phyloP scores from a whole-genome alignment of 92 coral and sea anemone genomes.

The Nematostella vectensis region DNA sequence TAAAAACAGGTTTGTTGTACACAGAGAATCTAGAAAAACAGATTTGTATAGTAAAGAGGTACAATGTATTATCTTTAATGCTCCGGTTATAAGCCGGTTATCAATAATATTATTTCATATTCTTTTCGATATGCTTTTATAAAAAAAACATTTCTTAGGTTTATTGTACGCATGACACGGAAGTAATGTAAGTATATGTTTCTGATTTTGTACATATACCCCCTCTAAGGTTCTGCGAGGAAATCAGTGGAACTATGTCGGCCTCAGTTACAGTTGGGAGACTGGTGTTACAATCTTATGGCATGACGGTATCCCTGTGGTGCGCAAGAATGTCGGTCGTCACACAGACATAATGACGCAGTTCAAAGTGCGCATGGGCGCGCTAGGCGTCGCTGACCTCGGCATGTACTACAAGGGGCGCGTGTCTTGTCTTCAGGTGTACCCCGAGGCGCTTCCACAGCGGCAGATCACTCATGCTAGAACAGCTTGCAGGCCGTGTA shows the following conservation, averaged over 20 bases:
- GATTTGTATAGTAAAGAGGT: too few relatives aligned
- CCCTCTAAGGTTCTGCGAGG: neutral
- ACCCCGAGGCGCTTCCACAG: slow-evolving; percentile 12
- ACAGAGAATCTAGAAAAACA: too few relatives aligned
- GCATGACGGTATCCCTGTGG: slow-evolving; percentile 13
- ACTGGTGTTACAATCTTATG: slow-evolving; percentile 13
- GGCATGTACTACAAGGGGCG: slow-evolving; percentile 7
- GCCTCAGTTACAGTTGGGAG: slow-evolving; percentile 11
- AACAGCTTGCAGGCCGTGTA: slow-evolving; percentile 38
- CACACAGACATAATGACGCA: slow-evolving; percentile 22
- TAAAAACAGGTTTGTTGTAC: too few relatives aligned
- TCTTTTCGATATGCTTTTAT: too few relatives aligned
- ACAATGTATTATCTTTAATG: too few relatives aligned
- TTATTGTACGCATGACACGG: too few relatives aligned
- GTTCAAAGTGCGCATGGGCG: slow-evolving; percentile 29
- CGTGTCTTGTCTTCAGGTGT: slow-evolving; percentile 28
- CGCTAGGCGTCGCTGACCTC: neutral
- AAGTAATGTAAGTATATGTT: neutral
- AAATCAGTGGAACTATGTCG: slow-evolving; percentile 23
- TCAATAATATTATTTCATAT: too few relatives aligned
- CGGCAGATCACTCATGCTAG: slow-evolving; percentile 13
- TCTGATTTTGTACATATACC: neutral
- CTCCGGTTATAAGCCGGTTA: too few relatives aligned
- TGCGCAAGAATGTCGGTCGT: neutral
- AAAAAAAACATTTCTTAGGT: too few relatives aligned